phyloP scores from a whole-genome alignment of 2,888 invertebrate species.

The Rhingia campestris region DNA sequence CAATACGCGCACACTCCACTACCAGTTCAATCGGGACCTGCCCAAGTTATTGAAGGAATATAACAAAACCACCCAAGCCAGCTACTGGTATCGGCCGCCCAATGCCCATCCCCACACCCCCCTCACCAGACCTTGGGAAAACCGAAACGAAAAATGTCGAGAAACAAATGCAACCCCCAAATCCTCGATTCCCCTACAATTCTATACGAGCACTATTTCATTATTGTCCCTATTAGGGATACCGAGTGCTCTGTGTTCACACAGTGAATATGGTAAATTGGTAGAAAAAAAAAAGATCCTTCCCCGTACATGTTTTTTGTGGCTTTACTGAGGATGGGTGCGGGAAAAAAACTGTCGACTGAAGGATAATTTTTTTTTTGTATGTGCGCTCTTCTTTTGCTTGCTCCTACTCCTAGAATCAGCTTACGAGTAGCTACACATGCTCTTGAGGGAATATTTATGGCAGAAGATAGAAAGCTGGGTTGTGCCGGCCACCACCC shows the following conservation, averaged over 20 bases:
- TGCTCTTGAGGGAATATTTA: slow-evolving; percentile 67
- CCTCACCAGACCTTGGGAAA: no score
- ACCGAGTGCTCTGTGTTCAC: slow-evolving; percentile 47
- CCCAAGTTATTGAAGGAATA: slow-evolving; percentile 47
- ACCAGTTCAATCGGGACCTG: slow-evolving; percentile 54
- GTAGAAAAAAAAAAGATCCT: slow-evolving; percentile 60
- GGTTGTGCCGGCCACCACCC: slow-evolving; percentile 61
- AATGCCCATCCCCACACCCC: not conserved
- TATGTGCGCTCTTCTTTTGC: slow-evolving; percentile 7
- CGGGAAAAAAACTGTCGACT: slow-evolving; percentile 65
- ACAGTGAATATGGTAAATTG: slow-evolving; percentile 66
- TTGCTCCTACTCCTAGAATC: slow-evolving; percentile 36
- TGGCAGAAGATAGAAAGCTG: slow-evolving; percentile 60
- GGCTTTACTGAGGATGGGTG: slow-evolving; percentile 29
- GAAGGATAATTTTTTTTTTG: slow-evolving; percentile 20
- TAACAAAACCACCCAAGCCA: not conserved
- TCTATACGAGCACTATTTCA: slow-evolving; percentile 56
- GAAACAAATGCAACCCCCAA: slow-evolving; percentile 35
- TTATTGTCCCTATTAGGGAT: slow-evolving; percentile 70
- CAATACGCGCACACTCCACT: slow-evolving; percentile 68
- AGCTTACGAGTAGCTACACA: slow-evolving; percentile 59
- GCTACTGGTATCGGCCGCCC: not conserved
- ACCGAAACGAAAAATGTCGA: slow-evolving; percentile 18
- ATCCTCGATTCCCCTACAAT: slow-evolving; percentile 50
- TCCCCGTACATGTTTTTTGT: slow-evolving; percentile 57